These are phyloP conservation scores for Agrotis puta DNA, from an alignment of 2,888 invertebrate genomes.

Conservation along the genomic window DNA sequence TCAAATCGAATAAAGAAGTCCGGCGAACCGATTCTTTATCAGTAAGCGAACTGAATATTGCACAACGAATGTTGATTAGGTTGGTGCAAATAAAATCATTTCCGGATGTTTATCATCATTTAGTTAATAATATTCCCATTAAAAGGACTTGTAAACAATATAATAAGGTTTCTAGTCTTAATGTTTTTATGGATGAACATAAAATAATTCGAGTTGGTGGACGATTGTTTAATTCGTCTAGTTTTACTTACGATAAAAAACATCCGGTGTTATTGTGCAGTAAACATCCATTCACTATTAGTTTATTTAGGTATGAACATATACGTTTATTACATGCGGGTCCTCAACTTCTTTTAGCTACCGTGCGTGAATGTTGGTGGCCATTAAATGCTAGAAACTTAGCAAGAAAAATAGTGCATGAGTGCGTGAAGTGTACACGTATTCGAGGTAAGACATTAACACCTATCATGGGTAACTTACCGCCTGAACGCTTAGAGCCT, in stretches of 20 bases:
- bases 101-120: too few species aligned
- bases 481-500: too few species aligned
- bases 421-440: too few species aligned
- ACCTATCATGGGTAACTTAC: too few species aligned
- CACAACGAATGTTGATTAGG: neutral
- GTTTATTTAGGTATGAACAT: conserved; percentile 13
- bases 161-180: too few species aligned
- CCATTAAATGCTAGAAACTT: conserved; percentile 12
- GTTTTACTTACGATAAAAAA: conserved; percentile 12
- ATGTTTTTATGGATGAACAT: too few species aligned
- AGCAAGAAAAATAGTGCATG: too few species aligned
- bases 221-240: conserved; percentile 2
- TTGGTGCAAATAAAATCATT: neutral
- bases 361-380: conserved; percentile 20
- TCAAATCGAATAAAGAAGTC: neutral
- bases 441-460: too few species aligned
- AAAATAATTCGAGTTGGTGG: neutral
- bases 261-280: conserved; percentile 21
- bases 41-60: conserved; percentile 11
- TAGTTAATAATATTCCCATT: too few species aligned
- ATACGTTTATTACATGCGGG: conserved; percentile 15
- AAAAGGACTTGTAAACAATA: too few species aligned
- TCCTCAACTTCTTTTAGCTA: conserved; percentile 17
- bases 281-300: conserved; percentile 20
- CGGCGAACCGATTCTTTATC: conserved; percentile 12